Evolutionary conservation across 2,113 vertebrate genomes (phyloP).

Genomic region (Scolopax mira): DNA sequence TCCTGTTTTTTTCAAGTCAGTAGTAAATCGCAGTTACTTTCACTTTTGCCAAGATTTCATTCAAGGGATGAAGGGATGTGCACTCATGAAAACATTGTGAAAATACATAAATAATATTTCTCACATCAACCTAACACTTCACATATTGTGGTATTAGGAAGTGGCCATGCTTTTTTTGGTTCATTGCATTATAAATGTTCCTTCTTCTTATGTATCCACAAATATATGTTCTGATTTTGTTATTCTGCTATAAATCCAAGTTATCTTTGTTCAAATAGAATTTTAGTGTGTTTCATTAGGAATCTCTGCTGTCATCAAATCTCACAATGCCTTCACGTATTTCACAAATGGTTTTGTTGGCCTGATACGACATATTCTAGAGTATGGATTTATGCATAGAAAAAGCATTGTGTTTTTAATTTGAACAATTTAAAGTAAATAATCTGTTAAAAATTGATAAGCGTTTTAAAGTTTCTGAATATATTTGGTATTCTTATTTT

Average conservation of each 20-base stretch:
- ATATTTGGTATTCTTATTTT: neutral
- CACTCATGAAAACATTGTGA: neutral
- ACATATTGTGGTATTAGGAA: neutral
- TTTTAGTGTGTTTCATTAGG: neutral
- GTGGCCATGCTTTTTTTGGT: neutral
- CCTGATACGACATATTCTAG: neutral
- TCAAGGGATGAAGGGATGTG: neutral
- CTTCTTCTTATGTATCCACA: neutral
- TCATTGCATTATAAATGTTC: neutral
- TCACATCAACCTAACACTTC: neutral
- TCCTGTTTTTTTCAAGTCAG: neutral
- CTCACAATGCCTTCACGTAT: neutral
- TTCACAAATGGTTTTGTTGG: neutral
- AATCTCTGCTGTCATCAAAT: neutral
- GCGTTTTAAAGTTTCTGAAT: neutral
- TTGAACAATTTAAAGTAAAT: neutral
- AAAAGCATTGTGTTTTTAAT: neutral
- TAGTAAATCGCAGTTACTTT: neutral
- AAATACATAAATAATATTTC: neutral
- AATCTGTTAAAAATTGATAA: neutral
- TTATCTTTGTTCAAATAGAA: neutral
- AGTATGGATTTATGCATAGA: neutral
- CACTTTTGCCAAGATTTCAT: neutral
- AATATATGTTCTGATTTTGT: neutral
- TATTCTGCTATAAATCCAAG: neutral